These are phyloP conservation scores for Furcifer pardalis DNA, from an alignment of 2,797 vertebrate genomes.

Conservation along the genomic window DNA sequence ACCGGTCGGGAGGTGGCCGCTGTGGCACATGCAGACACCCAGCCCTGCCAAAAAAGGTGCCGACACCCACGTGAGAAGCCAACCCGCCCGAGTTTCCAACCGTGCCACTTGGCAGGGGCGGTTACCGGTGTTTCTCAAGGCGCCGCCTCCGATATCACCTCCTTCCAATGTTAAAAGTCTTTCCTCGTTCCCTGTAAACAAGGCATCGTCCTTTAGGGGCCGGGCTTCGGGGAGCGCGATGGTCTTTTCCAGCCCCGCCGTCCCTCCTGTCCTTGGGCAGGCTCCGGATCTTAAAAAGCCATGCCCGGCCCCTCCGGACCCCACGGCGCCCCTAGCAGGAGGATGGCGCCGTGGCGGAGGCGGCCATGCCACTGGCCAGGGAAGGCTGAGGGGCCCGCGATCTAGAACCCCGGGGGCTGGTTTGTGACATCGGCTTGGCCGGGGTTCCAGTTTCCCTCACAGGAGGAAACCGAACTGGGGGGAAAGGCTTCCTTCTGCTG, in stretches of 20 bases:
- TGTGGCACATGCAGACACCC: too few species aligned
- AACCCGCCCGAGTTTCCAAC: too few species aligned
- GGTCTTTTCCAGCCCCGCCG: too few species aligned
- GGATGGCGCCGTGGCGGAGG: not conserved
- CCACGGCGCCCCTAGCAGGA: not conserved
- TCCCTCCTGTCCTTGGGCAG: not conserved
- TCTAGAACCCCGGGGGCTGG: not conserved
- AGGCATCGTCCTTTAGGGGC: not conserved
- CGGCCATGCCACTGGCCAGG: not conserved
- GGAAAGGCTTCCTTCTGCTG: too few species aligned
- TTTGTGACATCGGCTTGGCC: slow-evolving; percentile 14
- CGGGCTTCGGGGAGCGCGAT: too few species aligned
- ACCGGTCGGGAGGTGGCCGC: too few species aligned
- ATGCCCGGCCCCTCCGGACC: not conserved
- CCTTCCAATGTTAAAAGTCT: not conserved
- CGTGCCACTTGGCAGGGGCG: too few species aligned
- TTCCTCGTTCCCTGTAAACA: not conserved
- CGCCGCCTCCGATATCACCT: not conserved
- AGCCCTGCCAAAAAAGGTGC: too few species aligned
- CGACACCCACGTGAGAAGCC: too few species aligned
- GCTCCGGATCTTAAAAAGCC: not conserved
- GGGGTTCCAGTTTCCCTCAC: too few species aligned
- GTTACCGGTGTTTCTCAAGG: not conserved
- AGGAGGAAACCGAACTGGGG: too few species aligned
- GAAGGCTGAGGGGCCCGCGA: rapidly evolving